These are phyloP conservation scores for Ateles fusciceps DNA, from an alignment of 2,797 vertebrate genomes.

Conservation along the genomic window DNA sequence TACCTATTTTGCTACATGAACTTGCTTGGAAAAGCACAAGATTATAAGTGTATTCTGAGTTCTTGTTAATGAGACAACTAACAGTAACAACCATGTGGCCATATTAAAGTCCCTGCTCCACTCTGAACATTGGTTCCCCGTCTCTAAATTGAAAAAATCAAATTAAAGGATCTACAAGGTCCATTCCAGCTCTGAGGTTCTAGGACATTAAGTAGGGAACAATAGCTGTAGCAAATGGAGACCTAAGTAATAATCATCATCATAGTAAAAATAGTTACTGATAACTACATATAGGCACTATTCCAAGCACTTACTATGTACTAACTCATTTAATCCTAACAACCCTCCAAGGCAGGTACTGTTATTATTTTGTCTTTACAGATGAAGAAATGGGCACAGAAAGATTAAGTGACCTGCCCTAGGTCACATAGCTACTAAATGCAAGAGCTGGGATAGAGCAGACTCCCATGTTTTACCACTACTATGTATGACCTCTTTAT, in stretches of 20 bases:
- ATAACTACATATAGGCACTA: neutral
- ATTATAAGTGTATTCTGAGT: neutral
- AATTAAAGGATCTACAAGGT: slow-evolving; percentile 4
- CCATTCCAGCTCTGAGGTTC: neutral
- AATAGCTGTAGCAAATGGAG: slow-evolving; percentile 1
- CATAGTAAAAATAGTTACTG: slow-evolving; percentile 7
- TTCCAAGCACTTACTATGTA: slow-evolving; percentile 11
- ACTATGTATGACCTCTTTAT: neutral
- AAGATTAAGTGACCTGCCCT: neutral
- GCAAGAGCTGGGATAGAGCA: neutral
- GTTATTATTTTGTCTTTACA: neutral
- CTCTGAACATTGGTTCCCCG: neutral
- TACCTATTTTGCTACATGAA: neutral
- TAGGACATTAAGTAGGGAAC: neutral
- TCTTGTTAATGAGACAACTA: slow-evolving; percentile 2
- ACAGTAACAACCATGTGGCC: neutral
- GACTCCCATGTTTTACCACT: neutral
- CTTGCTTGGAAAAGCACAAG: slow-evolving; percentile 10
- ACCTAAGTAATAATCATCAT: slow-evolving; percentile 5
- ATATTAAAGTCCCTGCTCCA: neutral
- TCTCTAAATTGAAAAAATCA: slow-evolving; percentile 12
- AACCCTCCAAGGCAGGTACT: neutral
- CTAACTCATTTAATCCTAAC: slow-evolving; percentile 31
- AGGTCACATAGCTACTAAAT: slow-evolving; percentile 34
- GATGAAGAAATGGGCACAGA: slow-evolving; percentile 22